phyloP scores from a whole-genome alignment of 1,140 invertebrate species.

The Charaxes varanes region DNA sequence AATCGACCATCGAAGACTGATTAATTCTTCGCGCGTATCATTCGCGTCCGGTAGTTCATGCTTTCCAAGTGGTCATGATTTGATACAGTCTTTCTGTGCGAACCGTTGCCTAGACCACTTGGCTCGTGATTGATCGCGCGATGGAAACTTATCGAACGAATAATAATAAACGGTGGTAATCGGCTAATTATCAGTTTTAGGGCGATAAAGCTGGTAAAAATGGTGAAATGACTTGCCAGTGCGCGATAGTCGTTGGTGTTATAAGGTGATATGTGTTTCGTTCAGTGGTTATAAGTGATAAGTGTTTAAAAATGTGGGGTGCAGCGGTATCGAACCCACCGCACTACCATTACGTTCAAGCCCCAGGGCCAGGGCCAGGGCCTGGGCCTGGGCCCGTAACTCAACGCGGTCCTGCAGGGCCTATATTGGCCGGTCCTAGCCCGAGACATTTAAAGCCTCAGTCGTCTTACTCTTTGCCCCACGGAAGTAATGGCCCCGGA shows the following conservation, averaged over 20 bases:
- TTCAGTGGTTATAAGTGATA: conserved; percentile 42
- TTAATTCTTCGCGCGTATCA: conserved; percentile 65
- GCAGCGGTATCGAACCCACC: conserved; percentile 65
- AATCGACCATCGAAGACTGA: conserved; percentile 61
- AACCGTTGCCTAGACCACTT: conserved; percentile 51
- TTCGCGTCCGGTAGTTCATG: conserved; percentile 60
- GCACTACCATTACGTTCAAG: conserved; percentile 61
- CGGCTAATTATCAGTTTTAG: conserved; percentile 45
- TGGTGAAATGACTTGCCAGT: conserved; percentile 44
- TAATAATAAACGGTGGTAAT: conserved; percentile 44
- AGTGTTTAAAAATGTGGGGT: conserved; percentile 59
- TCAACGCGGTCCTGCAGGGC: conserved; percentile 48
- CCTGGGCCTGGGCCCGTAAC: conserved; percentile 36
- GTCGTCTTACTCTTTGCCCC: conserved; percentile 63
- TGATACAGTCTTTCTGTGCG: conserved; percentile 58
- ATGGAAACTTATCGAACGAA: conserved; percentile 43
- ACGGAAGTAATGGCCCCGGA: conserved; percentile 54
- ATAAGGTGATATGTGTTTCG: conserved; percentile 52
- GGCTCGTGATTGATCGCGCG: conserved; percentile 34
- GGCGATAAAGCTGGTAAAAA: conserved; percentile 42
- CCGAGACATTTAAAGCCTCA: conserved; percentile 52
- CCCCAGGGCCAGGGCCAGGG: conserved; percentile 30
- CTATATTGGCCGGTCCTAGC: conserved; percentile 43
- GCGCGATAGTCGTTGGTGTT: conserved; percentile 39
- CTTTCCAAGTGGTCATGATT: conserved; percentile 58